Evolutionary conservation across 2,888 invertebrate genomes (phyloP), one percentile per base, ranked within the genome.

Genomic region (Xestobium rufovillosum): DNA sequence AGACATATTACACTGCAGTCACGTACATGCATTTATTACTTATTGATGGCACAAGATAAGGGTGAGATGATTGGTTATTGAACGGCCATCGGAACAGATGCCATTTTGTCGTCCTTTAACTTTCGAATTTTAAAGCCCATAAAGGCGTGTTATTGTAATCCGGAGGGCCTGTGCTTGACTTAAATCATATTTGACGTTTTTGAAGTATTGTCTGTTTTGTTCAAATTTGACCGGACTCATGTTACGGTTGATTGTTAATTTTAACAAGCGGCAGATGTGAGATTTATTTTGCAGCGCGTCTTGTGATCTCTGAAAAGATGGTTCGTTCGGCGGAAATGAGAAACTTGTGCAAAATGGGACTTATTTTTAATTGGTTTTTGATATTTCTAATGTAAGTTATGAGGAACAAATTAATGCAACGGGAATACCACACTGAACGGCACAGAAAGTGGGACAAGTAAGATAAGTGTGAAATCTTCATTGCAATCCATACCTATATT

Each of bases 161-260:
- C 38, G 42, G 37, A 38, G 39, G 42, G 48, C 49, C 46, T 40
- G 39, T 39, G 41, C 38, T 41, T 31, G 36, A 33, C 34, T 38
- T 59, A 60, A 60, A 61, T 61, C 60, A 59, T 53, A 36, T 56
- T 53, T 59, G 62, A 62, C 60, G 52, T 42, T 52, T 54, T 50
- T 45, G 48, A 55, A 53, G 51, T 51, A 49, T 48, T 49, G 41
- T 47, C 44, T 42, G 38, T 39, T 48, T 47, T 55, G 54, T 54
- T 51, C 48, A 42, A 51, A 44, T 48, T 50, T 54, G 53, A 57
- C 56, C 57, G 57, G 55, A 50, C 49, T 41, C 43, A 48, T 49
- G 50, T 54, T 49, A 48, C 39, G 30, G 45, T 32, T 29, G 28
- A 39, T 34, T 40, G 42, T 39, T 47, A 36, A 43, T 38, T 40